Evolutionary conservation across 2,888 invertebrate species (phyloP).

Genomic region (Macrosoma leucophasiata): DNA sequence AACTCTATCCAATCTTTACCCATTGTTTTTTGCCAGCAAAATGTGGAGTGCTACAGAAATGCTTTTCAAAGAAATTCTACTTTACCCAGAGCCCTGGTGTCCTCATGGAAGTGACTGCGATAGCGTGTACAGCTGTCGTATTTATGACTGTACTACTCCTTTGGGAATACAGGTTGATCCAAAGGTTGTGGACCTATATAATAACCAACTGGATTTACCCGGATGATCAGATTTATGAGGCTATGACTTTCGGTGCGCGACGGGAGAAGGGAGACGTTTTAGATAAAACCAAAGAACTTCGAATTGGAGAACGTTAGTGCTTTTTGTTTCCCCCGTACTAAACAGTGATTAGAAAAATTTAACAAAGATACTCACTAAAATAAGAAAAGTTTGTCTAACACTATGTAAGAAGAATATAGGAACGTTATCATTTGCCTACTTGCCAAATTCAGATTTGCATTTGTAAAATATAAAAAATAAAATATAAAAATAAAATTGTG

Average conservation of each 20-base stretch:
- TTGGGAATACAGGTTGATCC: conserved; percentile 46
- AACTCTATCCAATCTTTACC: no score
- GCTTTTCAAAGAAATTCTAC: conserved; percentile 43
- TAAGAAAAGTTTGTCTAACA: no score
- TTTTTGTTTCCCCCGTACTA: no score
- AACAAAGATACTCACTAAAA: no score
- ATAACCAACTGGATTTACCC: conserved; percentile 22
- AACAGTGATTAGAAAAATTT: no score
- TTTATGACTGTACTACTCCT: conserved; percentile 39
- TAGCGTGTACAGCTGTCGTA: conserved; percentile 33
- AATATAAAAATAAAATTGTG: no score
- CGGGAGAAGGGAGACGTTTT: conserved; percentile 36
- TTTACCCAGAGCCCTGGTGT: conserved; percentile 37
- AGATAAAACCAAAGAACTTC: conserved; percentile 33
- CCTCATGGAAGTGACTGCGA: conserved; percentile 38
- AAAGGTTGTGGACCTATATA: conserved; percentile 29
- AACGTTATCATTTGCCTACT: no score
- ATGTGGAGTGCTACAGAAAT: conserved; percentile 56
- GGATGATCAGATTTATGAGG: conserved; percentile 10
- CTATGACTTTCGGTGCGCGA: conserved; percentile 27
- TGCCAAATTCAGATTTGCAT: no score
- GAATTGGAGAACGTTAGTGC: conserved; percentile 29
- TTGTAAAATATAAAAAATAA: no score
- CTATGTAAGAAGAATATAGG: no score
- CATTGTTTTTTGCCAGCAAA: conserved; percentile 39